phyloP scores from a whole-genome alignment of 2,797 vertebrate genomes.

The Pangasius sanitwongsei region DNA sequence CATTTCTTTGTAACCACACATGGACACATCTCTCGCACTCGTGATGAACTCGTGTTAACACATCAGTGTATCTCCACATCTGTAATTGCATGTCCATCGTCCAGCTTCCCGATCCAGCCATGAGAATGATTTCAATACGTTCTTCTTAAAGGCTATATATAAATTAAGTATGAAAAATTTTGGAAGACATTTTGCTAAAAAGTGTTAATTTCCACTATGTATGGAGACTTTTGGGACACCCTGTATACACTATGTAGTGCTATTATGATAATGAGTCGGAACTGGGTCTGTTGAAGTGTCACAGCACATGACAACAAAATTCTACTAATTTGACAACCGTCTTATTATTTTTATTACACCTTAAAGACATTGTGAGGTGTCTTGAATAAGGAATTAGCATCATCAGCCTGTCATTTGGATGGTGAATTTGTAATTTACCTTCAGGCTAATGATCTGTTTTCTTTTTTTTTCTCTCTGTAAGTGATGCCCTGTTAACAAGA shows the following conservation, averaged over 20 bases:
- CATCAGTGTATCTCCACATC: no score
- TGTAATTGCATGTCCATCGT: no score
- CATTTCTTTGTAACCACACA: no score
- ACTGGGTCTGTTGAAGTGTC: constrained; percentile 15
- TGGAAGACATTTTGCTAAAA: no score
- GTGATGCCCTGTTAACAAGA: constrained; percentile 51
- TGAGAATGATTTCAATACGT: no score
- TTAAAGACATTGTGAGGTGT: constrained; percentile 16
- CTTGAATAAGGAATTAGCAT: constrained; percentile 34
- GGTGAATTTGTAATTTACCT: constrained; percentile 44
- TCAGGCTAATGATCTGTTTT: constrained; percentile 33
- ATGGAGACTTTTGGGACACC: no score
- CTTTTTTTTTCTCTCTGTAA: constrained; percentile 26
- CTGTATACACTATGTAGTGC: not conserved
- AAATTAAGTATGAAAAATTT: no score
- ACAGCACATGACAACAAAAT: constrained; percentile 31
- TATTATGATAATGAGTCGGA: not conserved
- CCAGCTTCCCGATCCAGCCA: no score
- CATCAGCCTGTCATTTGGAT: constrained; percentile 41
- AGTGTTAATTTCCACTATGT: no score
- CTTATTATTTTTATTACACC: constrained; percentile 46
- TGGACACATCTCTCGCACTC: no score
- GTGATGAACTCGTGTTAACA: no score
- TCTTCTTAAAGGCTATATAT: no score
- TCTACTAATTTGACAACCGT: constrained; percentile 28